Conservation (phyloP, 2,797 vertebrate genomes). For the Alcedo quadribrachys region DNA sequence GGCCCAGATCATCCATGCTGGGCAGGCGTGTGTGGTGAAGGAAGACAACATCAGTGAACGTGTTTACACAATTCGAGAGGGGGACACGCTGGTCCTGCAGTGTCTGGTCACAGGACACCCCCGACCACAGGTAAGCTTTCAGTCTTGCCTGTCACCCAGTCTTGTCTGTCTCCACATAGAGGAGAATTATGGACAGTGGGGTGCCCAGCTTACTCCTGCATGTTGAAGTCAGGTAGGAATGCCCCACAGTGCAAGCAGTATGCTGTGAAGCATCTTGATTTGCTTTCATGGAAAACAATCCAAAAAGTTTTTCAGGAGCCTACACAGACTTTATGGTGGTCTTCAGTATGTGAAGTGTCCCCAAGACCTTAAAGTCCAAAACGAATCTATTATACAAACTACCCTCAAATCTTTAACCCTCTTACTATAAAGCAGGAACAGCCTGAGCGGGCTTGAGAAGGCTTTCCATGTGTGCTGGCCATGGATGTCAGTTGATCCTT, state of each 20-base stretch:
- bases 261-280: background rate
- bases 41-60: constrained; percentile 98
- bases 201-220: background rate
- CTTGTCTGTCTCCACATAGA: background rate
- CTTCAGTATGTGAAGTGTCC: background rate
- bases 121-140: constrained; percentile 88
- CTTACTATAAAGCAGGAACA: background rate
- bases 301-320: background rate
- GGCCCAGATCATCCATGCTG: constrained; percentile 95
- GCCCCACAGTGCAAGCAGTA: background rate
- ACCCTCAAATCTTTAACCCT: background rate
- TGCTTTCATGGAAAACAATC: background rate
- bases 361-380: background rate
- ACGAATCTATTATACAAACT: background rate
- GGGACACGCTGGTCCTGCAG: constrained; percentile 91
- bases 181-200: background rate
- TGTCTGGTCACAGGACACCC: constrained; percentile 97
- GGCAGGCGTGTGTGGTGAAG: constrained; percentile 96
- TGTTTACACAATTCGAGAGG: constrained; percentile 97
- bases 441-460: background rate
- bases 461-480: background rate
- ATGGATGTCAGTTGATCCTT: background rate
- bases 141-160: background rate
- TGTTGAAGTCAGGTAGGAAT: background rate
- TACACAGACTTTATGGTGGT: background rate